Base-by-base conservation (phyloP, 2,797 vertebrate genomes). In the Myotis planiceps region DNA sequence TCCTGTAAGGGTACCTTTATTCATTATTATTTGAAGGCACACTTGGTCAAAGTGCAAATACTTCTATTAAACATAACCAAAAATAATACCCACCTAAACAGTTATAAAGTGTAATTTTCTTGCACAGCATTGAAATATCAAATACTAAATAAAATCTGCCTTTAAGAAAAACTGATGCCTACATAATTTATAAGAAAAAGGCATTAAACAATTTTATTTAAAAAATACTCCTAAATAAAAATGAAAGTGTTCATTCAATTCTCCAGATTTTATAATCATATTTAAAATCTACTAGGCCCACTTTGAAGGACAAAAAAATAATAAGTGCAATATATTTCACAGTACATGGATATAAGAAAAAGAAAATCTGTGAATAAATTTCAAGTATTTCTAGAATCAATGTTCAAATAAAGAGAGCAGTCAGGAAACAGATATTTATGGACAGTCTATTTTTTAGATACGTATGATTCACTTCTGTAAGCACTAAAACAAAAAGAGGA, bases 71-170 rank as follows among this genome's bases (percentile, higher is more conserved):
- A 68, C 6, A 68, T 32, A 95, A 82, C 34, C 19, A 88, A 79
- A 97, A 96, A 66, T 95, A 94, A 88, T 66, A 88, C 16, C 5
- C 6, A 92, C 14, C 58, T 71, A 85, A 94, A 84, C 23, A 95
- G 16, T 68, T 21, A 90, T 4, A 91, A 92, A 96, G 71, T 55
- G 2, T 27, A 80, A 92, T 58, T 68, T 82, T 75, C 47, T 85
- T 81, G 42, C 1, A 90, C 2, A 81, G 25, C 16, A 74, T 21
- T 90, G 66, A 90, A 92, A 90, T 10, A 88, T 85, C 45, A 90
- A 88, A 93, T 66, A 45, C 4, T 71, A 90, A 72, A 90, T 47
- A 82, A 96, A 92, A 71, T 7, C 12, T 47, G 23, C n/a, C 21
- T 66, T 34, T 23, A 42, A 68, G 83, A 63, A 80, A 91, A 88